Evolutionary conservation across 2,888 invertebrate species (phyloP).

Genomic region (Drosophila kanekoi): DNA sequence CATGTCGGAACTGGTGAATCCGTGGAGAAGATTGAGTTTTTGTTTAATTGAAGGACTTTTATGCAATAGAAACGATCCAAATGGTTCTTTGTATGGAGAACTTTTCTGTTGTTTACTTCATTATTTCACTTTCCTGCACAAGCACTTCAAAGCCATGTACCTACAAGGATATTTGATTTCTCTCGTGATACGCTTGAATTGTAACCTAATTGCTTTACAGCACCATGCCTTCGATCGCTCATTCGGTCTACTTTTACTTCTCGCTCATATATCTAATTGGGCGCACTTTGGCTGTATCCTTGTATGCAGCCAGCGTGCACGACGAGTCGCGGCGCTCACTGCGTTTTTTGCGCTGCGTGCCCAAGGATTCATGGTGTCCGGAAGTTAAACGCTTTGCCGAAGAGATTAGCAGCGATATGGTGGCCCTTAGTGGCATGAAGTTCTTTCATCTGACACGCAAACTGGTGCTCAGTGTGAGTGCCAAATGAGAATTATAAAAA

Average conservation of each 20-base stretch:
- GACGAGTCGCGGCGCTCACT: constrained; percentile 86
- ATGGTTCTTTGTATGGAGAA: too few relatives aligned
- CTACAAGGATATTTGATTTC: too few relatives aligned
- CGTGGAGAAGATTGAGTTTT: not conserved
- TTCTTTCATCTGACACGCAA: constrained; percentile 84
- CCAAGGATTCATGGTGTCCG: constrained; percentile 85
- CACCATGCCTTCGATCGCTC: constrained; percentile 82
- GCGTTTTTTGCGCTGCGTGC: constrained; percentile 85
- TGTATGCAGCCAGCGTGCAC: constrained; percentile 87
- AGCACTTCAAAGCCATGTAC: too few relatives aligned
- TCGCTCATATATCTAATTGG: constrained; percentile 87
- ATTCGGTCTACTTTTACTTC: constrained; percentile 87
- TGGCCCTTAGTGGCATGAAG: constrained; percentile 84
- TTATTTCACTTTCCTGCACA: too few relatives aligned
- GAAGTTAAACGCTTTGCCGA: constrained; percentile 85
- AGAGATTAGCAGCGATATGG: constrained; percentile 82
- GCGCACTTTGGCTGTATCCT: constrained; percentile 86
- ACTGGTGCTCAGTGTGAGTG: constrained; percentile 82
- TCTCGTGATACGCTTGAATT: too few relatives aligned
- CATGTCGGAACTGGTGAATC: too few relatives aligned
- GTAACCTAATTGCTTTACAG: constrained; percentile 49
- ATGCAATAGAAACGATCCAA: too few relatives aligned
- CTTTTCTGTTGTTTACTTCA: too few relatives aligned
- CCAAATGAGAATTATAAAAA: not conserved
- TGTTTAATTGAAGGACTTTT: not conserved